Conservation (phyloP, 2,888 invertebrate species). For the Dynastes maya region DNA sequence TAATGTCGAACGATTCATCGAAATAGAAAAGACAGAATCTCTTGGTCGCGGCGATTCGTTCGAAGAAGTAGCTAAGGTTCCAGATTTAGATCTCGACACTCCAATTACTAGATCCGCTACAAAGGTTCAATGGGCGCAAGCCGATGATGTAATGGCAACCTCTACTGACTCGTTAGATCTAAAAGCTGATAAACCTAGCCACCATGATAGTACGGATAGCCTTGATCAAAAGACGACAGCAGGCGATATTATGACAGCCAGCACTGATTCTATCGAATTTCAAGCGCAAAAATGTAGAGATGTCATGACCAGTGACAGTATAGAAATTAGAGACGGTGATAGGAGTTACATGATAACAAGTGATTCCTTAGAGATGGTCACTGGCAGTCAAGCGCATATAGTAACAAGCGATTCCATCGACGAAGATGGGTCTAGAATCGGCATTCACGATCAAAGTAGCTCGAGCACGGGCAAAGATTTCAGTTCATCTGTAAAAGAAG, state of each 20-base stretch:
- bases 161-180: conserved; percentile 78
- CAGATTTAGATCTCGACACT: conserved; percentile 72
- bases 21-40: conserved; percentile 74
- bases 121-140: conserved; percentile 68
- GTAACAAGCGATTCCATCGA: conserved; percentile 71
- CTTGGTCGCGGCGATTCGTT: conserved; percentile 72
- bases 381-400: conserved; percentile 62
- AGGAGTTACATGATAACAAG: conserved; percentile 70
- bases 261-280: conserved; percentile 74
- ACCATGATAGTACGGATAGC: conserved; percentile 79
- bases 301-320: conserved; percentile 74
- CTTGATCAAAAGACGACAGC: conserved; percentile 76
- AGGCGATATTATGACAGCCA: conserved; percentile 74
- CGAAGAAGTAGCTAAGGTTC: conserved; percentile 73
- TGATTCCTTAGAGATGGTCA: conserved; percentile 71
- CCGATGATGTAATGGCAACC: conserved; percentile 73
- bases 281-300: conserved; percentile 67
- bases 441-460: conserved; percentile 70
- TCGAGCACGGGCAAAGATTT: conserved; percentile 71
- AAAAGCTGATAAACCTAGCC: conserved; percentile 69
- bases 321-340: conserved; percentile 70
- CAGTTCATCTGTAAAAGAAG: conserved; percentile 69
- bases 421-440: conserved; percentile 68
- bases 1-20: conserved; percentile 78
- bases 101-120: conserved; percentile 67